These are phyloP conservation scores for Cheilosia pagana DNA, from an alignment of 2,888 invertebrate genomes.

Conservation along the genomic window DNA sequence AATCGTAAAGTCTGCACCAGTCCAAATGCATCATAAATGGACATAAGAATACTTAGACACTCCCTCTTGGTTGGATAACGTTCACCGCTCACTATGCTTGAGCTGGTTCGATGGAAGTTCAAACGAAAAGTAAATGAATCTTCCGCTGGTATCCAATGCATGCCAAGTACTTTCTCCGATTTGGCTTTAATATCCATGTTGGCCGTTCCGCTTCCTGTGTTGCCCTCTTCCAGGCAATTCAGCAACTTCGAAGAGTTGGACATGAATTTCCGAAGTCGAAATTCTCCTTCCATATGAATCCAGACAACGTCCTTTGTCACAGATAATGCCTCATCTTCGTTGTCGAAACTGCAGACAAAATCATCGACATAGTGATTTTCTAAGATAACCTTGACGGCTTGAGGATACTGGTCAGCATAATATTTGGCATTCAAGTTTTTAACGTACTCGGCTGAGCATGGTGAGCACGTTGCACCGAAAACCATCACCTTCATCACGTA, in stretches of 20 bases:
- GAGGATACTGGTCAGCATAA: conserved; percentile 1
- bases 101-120: too few species aligned
- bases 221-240: background rate
- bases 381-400: conserved; percentile 16
- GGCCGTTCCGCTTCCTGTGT: background rate
- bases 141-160: conserved; percentile 1
- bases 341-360: conserved; percentile 49
- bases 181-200: background rate
- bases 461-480: background rate
- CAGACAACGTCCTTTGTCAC: conserved; percentile 1
- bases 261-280: conserved; percentile 22
- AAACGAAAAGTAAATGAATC: background rate
- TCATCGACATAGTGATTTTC: conserved; percentile 66
- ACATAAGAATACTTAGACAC: conserved; percentile 19
- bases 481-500: too few species aligned
- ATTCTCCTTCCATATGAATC: conserved; percentile 4
- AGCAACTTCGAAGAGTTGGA: conserved; percentile 25
- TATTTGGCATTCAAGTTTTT: background rate
- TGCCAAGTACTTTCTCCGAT: conserved; percentile 24
- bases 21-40: conserved; percentile 8
- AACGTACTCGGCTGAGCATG: background rate
- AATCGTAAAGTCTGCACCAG: conserved; percentile 13
- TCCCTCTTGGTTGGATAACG: conserved; percentile 6
- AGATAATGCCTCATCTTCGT: conserved; percentile 17
- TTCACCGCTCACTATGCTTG: background rate